A percentile compares a stretch with the other conserved stretches of the same genome.
Conservation (phyloP, 1,140 invertebrate species). For the Anadara kagoshimensis region DNA sequence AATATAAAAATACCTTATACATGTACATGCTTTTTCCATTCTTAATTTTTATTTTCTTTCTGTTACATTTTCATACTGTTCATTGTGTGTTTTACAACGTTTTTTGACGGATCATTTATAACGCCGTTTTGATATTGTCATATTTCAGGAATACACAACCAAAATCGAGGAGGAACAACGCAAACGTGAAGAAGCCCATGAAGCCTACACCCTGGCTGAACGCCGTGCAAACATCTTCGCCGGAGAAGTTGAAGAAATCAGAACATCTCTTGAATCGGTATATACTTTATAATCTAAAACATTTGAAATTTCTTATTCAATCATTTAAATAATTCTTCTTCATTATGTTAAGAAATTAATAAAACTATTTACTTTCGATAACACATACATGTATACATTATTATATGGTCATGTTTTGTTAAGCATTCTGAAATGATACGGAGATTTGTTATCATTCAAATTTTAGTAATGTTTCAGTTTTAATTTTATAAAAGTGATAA, state of each 20-base stretch:
- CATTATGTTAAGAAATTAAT: too few relatives aligned
- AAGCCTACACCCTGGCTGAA: conserved; percentile 96
- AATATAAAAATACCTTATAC: background rate
- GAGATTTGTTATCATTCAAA: too few relatives aligned
- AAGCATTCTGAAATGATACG: too few relatives aligned
- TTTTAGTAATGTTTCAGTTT: conserved; percentile 88
- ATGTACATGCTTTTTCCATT: background rate
- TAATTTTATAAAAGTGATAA: too few relatives aligned
- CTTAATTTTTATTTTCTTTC: background rate
- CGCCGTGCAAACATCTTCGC: conserved; percentile 94
- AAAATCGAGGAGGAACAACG: conserved; percentile 98
- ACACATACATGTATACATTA: too few relatives aligned
- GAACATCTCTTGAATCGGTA: conserved; percentile 91
- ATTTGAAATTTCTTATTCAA: too few relatives aligned
- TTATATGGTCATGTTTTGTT: too few relatives aligned
- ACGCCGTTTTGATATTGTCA: conserved; percentile 78
- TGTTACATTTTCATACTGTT: background rate
- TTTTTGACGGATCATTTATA: conserved; percentile 96
- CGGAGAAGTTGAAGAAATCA: conserved; percentile 96
- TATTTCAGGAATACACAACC: conserved; percentile 75
- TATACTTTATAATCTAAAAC: conserved; percentile 76
- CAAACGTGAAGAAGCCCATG: conserved; percentile 95
- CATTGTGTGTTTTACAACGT: conserved; percentile 83
- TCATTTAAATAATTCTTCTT: too few relatives aligned
- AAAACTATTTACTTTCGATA: too few relatives aligned